A percentile compares a stretch with the other conserved stretches of the same genome.
These are phyloP conservation scores for Gopherus flavomarginatus DNA, from an alignment of 2,113 vertebrate genomes.

Conservation along the genomic window DNA sequence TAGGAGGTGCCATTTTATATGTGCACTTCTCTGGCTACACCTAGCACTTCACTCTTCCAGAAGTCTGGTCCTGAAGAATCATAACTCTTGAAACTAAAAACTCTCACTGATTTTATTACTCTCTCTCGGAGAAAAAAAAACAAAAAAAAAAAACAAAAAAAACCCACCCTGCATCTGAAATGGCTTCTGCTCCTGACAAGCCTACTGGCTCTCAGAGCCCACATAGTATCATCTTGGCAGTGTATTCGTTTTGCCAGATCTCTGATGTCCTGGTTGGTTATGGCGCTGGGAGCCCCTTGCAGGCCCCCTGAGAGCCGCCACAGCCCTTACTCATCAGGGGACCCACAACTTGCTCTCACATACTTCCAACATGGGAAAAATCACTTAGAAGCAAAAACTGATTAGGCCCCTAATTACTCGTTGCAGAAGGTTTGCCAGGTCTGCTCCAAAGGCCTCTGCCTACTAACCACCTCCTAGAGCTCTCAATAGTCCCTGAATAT, in stretches of 20 bases:
- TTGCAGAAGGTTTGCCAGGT: too few species aligned
- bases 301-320: not conserved
- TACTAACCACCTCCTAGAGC: too few species aligned
- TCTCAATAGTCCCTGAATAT: not conserved
- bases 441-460: too few species aligned
- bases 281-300: not conserved
- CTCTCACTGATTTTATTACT: not conserved
- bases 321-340: not conserved
- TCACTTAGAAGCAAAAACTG: not conserved
- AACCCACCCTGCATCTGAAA: not conserved
- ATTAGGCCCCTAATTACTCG: not conserved
- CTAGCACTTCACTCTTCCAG: not conserved
- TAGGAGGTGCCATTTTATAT: not conserved
- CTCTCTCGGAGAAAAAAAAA: not conserved
- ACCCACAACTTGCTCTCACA: not conserved
- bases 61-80: not conserved
- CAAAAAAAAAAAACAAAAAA: not conserved
- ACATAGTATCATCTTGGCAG: too few species aligned
- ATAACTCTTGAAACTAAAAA: not conserved
- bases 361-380: not conserved
- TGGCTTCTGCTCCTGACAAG: not conserved
- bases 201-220: not conserved
- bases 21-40: not conserved
- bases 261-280: not conserved
- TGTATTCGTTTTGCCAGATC: not conserved